Percentiles rank a stretch among this genome's conserved stretches.
Conservation (phyloP, 1,140 invertebrate species). For the Heliothis subflexa region DNA sequence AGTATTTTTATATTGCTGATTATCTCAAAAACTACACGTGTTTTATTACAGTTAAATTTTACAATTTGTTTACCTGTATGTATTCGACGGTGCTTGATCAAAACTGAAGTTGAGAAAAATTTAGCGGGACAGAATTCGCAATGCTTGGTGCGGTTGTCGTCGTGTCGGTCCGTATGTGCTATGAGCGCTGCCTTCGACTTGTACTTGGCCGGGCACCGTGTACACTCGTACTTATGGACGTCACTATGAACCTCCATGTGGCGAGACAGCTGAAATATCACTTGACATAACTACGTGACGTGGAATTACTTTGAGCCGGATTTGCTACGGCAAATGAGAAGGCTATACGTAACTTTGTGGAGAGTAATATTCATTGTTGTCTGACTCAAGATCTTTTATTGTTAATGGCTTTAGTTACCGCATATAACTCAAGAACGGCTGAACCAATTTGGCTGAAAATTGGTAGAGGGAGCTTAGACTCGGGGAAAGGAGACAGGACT, state of each 20-base stretch:
- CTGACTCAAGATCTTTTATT: too few relatives aligned
- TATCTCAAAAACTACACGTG: too few relatives aligned
- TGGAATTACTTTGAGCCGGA: not conserved
- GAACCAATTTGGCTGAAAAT: too few relatives aligned
- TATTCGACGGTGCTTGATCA: constrained; percentile 71
- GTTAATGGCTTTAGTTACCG: too few relatives aligned
- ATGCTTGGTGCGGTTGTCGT: constrained; percentile 58
- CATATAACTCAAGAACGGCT: too few relatives aligned
- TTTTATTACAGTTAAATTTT: not conserved
- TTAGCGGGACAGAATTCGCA: constrained; percentile 69
- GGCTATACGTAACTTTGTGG: too few relatives aligned
- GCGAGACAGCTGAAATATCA: constrained; percentile 56
- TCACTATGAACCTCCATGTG: constrained; percentile 67
- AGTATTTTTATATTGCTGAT: too few relatives aligned
- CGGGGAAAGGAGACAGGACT: too few relatives aligned
- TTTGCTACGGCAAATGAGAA: too few relatives aligned
- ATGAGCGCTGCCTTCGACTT: constrained; percentile 48
- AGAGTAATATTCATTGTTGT: too few relatives aligned
- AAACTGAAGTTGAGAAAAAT: constrained; percentile 63
- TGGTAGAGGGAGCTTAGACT: too few relatives aligned
- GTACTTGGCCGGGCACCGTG: constrained; percentile 67
- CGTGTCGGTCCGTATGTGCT: constrained; percentile 65
- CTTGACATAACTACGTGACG: not conserved
- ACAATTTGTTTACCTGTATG: constrained; percentile 72
- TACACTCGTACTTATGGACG: constrained; percentile 62